Percentiles rank a stretch among this genome's conserved stretches.
Evolutionary conservation across 2,888 invertebrate species (phyloP).

Genomic region (Hypselothyrea guttata): DNA sequence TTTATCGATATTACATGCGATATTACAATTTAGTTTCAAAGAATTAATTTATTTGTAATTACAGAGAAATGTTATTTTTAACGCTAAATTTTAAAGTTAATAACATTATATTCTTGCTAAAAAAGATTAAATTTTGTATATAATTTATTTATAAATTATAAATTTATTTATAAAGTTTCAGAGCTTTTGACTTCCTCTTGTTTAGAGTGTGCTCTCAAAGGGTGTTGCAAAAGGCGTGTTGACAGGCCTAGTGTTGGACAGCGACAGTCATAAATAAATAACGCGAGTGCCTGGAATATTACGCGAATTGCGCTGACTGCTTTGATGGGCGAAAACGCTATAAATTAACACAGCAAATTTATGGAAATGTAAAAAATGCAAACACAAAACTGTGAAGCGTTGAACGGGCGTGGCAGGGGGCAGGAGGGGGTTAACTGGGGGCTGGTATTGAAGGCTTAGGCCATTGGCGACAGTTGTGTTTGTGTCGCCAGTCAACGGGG

Average conservation of each 20-base stretch:
- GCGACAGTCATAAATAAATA: slow-evolving; percentile 57
- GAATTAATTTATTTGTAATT: no score
- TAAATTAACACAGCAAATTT: slow-evolving; percentile 80
- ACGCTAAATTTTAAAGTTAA: no score
- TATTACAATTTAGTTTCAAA: no score
- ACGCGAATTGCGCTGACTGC: slow-evolving; percentile 62
- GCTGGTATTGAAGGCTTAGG: slow-evolving; percentile 2
- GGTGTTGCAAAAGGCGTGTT: neutral
- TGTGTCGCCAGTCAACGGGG: slow-evolving; percentile 44
- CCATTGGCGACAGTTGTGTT: slow-evolving; percentile 53
- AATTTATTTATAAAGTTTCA: no score
- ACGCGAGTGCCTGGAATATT: slow-evolving; percentile 51
- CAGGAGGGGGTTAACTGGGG: neutral
- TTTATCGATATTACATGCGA: no score
- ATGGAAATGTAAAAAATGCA: slow-evolving; percentile 17
- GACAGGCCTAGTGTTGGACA: neutral
- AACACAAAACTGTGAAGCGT: slow-evolving; percentile 8
- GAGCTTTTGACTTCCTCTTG: no score
- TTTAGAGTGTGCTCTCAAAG: neutral
- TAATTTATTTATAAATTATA: no score
- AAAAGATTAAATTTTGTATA: no score
- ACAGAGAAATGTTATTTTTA: no score
- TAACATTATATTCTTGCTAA: no score
- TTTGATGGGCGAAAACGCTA: slow-evolving; percentile 55
- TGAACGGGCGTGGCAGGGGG: neutral